A percentile compares a stretch with the other conserved stretches of the same genome.
These are phyloP conservation scores for Furcifer pardalis DNA, from an alignment of 2,797 vertebrate genomes.

Conservation along the genomic window DNA sequence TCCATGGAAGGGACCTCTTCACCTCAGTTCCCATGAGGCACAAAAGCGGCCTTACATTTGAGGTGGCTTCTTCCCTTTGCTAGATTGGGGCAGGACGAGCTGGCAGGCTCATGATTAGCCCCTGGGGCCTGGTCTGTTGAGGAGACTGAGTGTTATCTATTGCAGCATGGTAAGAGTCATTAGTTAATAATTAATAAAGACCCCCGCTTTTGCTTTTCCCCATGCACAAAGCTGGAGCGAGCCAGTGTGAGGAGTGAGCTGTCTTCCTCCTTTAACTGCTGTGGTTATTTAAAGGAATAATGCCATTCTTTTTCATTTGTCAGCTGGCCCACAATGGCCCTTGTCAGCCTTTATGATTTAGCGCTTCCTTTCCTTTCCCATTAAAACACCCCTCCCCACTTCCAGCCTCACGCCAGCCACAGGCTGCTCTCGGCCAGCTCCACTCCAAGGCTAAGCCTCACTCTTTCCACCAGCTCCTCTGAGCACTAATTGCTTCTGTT, in stretches of 20 bases:
- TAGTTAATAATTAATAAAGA: conserved; percentile 94
- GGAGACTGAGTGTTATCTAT: conserved; percentile 74
- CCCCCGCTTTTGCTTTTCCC: conserved; percentile 73
- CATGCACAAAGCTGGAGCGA: conserved; percentile 49
- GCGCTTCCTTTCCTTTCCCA: conserved; percentile 77
- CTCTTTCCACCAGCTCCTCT: conserved; percentile 75
- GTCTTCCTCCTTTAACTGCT: conserved; percentile 72
- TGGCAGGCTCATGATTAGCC: conserved; percentile 63
- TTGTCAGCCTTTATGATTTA: conserved; percentile 84
- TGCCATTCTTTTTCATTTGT: conserved; percentile 82
- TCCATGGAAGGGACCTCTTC: background rate
- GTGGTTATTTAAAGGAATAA: conserved; percentile 86
- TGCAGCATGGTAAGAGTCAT: conserved; percentile 69
- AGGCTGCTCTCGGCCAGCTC: conserved; percentile 66
- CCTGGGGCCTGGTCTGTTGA: conserved; percentile 56
- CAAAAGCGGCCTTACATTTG: conserved; percentile 19
- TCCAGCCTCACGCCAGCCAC: conserved; percentile 52
- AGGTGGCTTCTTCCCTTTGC: conserved; percentile 4
- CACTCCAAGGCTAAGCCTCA: conserved; percentile 68
- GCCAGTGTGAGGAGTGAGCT: conserved; percentile 66
- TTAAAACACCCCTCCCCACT: conserved; percentile 75
- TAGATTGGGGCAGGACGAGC: conserved; percentile 1
- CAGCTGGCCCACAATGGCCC: conserved; percentile 78
- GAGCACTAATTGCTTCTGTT: conserved; percentile 77
- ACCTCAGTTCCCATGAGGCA: background rate